A percentile compares a stretch with the other conserved stretches of the same genome.
These are phyloP conservation scores for Orius insidiosus DNA, from an alignment of 1,140 invertebrate genomes.

Conservation along the genomic window DNA sequence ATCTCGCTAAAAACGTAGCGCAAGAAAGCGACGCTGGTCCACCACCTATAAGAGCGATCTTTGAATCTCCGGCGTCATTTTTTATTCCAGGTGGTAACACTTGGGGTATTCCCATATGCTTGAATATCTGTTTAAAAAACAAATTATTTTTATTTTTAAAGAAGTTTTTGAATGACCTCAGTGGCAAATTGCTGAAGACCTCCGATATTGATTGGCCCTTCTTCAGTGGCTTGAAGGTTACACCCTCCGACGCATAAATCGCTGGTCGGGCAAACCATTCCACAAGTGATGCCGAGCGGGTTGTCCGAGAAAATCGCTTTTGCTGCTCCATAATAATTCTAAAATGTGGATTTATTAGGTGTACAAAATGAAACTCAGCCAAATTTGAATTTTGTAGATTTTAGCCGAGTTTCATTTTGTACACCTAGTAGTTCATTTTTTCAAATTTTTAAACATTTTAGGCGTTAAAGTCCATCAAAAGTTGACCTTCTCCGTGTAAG, in stretches of 20 bases:
- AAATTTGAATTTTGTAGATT: no score
- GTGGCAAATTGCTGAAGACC: slow-evolving; percentile 95
- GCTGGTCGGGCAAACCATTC: slow-evolving; percentile 98
- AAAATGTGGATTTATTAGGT: no score
- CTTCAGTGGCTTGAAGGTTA: slow-evolving; percentile 86
- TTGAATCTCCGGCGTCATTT: slow-evolving; percentile 41
- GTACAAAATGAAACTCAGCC: no score
- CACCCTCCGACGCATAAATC: slow-evolving; percentile 96
- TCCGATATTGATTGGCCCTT: slow-evolving; percentile 96
- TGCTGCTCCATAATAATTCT: slow-evolving; percentile 97
- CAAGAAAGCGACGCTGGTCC: slow-evolving; percentile 95
- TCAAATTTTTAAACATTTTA: no score
- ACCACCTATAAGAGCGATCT: slow-evolving; percentile 82
- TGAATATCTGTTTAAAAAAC: slow-evolving; percentile 76
- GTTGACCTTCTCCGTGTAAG: no score
- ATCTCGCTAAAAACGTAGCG: slow-evolving; percentile 80
- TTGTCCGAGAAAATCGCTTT: slow-evolving; percentile 95
- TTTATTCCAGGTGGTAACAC: slow-evolving; percentile 47
- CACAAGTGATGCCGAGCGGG: slow-evolving; percentile 87
- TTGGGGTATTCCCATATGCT: slow-evolving; percentile 82
- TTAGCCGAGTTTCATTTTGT: no score
- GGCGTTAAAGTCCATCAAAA: no score
- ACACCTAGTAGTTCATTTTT: no score
- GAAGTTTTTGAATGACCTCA: slow-evolving; percentile 41
- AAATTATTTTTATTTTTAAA: no score